Evolutionary conservation across 2,797 vertebrate genomes (phyloP), one percentile per base, ranked within the genome.

Genomic region (Brachyalestes nurse): DNA sequence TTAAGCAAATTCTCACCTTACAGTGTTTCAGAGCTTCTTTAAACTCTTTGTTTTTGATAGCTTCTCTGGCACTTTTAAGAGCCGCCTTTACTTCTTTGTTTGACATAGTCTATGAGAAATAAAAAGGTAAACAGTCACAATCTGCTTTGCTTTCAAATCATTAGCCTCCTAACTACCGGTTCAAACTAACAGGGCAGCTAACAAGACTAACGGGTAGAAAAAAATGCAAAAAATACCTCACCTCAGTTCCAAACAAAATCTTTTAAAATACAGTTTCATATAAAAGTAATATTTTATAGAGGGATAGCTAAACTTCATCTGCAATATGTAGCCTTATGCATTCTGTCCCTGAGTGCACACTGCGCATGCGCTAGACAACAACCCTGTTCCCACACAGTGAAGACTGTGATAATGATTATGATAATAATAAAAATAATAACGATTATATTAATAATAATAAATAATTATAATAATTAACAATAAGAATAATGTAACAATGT

Each of bases 31-130:
- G 89, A 64, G 95, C 97, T 85, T 99, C 97, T 91, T 99, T 99
- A 86, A 95, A 99, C 78, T 99, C 97, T 87, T 99, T 99, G 91
- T 96, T 98, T 90, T 97, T 97, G 70, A 99, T 98, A n/a, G 98
- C 96, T 0, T 99, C 98, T 91, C 97, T 95, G 80, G 98, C 98
- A 92, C 92, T 96, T 93, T 98, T 99, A 21, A 99, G 86, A 0
- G 94, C 95, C 0, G 95, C 87, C 90, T 99, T 99, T 17, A 98
- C 96, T 90, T 99, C 97, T 92, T 99, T 99, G 84, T 81, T 96
- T 9, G 97, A 96, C 98, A 99, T 99, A 7, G n/a, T 72, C 66
- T 83, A 21, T 7, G 14, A 78, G 38, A 60, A 47, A 47, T 42
- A 25, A 65, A 57, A 65, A 57, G 45, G 38, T 55, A n/a, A 75